phyloP scores from a whole-genome alignment of 2,797 vertebrate species.

The Tauraco hartlaubi region DNA sequence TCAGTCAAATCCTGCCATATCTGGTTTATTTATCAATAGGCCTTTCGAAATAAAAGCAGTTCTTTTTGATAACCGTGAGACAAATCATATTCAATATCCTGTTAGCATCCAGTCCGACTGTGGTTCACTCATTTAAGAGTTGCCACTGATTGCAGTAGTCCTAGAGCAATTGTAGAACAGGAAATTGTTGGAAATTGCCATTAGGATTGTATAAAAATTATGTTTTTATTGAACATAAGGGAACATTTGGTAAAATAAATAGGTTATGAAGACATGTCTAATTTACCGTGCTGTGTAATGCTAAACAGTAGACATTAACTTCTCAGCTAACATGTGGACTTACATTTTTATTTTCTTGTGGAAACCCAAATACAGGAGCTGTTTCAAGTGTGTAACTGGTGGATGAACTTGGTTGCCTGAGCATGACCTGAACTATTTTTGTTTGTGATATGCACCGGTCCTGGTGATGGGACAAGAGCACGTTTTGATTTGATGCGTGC shows the following conservation, averaged over 20 bases:
- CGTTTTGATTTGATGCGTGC: not conserved
- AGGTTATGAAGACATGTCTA: not conserved
- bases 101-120: not conserved
- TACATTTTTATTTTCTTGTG: not conserved
- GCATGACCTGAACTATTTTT: not conserved
- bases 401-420: not conserved
- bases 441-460: not conserved
- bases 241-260: not conserved
- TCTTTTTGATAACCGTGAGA: not conserved
- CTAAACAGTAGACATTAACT: not conserved
- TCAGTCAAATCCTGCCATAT: not conserved
- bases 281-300: not conserved
- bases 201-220: not conserved
- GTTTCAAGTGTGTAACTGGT: not conserved
- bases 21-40: not conserved
- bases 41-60: not conserved
- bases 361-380: not conserved
- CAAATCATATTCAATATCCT: not conserved
- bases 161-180: not conserved
- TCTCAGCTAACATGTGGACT: not conserved
- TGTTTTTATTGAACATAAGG: not conserved
- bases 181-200: not conserved
- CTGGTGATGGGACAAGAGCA: fast-evolving
- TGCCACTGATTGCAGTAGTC: not conserved
- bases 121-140: not conserved